Conservation (phyloP, 2,888 invertebrate genomes). For the Ypsolopha scabrella region DNA sequence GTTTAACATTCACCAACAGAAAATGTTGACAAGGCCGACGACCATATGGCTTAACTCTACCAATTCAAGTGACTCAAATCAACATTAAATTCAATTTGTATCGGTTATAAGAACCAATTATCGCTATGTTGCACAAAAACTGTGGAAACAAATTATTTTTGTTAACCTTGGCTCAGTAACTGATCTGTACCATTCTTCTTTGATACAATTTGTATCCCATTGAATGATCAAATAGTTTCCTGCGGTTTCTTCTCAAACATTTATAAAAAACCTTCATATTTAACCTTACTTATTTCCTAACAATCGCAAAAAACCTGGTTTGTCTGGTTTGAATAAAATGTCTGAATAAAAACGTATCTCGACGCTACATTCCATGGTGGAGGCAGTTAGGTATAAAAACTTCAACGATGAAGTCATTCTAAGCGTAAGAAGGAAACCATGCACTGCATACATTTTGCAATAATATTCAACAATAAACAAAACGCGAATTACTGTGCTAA, state of each 20-base stretch:
- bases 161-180: no score
- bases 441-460: no score
- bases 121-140: no score
- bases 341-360: background rate
- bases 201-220: constrained; percentile 3
- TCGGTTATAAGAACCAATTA: no score
- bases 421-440: no score
- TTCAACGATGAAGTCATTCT: constrained; percentile 1
- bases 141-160: no score
- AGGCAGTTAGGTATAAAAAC: background rate
- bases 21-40: constrained; percentile 40
- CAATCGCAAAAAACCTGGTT: constrained; percentile 20
- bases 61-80: no score
- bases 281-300: constrained; percentile 28
- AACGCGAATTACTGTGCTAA: no score
- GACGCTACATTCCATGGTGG: background rate
- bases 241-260: constrained; percentile 10
- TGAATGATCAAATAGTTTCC: constrained; percentile 18
- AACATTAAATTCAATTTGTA: no score
- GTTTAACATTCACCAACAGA: constrained; percentile 30
- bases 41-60: constrained; percentile 49
- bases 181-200: constrained; percentile 8
- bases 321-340: background rate
- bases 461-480: no score
- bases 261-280: constrained; percentile 11